These are phyloP conservation scores for Drosophila kambysellisi DNA, from an alignment of 2,888 invertebrate genomes.

Conservation along the genomic window DNA sequence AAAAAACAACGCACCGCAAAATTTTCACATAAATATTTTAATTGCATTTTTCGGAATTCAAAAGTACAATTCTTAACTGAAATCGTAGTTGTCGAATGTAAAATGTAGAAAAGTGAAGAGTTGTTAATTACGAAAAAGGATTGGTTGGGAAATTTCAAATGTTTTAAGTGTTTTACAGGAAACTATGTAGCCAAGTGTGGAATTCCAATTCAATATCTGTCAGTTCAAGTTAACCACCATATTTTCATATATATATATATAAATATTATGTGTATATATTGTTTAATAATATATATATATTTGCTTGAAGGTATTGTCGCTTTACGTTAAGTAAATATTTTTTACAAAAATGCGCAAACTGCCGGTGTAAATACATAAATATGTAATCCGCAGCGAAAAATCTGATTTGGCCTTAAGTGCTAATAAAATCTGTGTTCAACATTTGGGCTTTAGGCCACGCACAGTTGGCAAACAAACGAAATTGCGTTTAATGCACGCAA, in stretches of 20 bases:
- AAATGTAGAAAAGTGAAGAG: not conserved
- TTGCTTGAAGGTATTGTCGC: not conserved
- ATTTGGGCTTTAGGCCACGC: constrained; percentile 14
- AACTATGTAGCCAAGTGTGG: not conserved
- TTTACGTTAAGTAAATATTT: constrained; percentile 25
- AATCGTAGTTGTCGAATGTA: not conserved
- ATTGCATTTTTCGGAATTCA: not conserved
- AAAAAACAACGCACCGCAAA: too few relatives aligned
- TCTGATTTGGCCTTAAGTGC: constrained; percentile 41
- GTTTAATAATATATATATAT: not conserved
- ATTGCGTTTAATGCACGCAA: constrained; percentile 52
- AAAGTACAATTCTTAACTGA: not conserved
- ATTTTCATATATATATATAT: not conserved
- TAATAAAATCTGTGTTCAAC: constrained; percentile 47
- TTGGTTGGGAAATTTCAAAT: not conserved
- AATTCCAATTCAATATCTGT: constrained; percentile 3
- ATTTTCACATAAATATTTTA: not conserved
- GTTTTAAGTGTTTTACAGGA: not conserved
- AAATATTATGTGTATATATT: too few relatives aligned
- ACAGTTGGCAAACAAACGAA: constrained; percentile 48
- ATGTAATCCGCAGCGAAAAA: not conserved
- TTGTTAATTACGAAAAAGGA: not conserved
- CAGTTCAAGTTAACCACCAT: not conserved
- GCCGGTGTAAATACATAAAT: constrained; percentile 3
- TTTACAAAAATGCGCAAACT: constrained; percentile 21